A percentile compares a stretch with the other conserved stretches of the same genome.
These are phyloP conservation scores for Danaus plexippus DNA, from an alignment of 1,140 invertebrate species.

Conservation along the genomic window DNA sequence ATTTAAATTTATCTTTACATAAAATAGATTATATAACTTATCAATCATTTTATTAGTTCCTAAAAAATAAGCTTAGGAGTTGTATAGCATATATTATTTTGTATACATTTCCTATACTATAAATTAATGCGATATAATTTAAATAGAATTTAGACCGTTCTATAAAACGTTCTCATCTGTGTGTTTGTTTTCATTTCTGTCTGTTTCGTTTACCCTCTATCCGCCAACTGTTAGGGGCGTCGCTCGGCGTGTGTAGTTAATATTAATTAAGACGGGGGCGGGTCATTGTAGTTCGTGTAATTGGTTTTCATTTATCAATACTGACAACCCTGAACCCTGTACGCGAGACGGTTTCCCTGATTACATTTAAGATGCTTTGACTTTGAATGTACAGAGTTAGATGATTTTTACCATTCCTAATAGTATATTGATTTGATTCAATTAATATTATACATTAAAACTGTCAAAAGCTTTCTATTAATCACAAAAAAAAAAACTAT, in stretches of 20 bases:
- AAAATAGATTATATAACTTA: no score
- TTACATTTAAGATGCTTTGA: constrained; percentile 12
- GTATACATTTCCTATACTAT: no score
- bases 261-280: constrained; percentile 61
- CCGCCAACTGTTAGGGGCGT: constrained; percentile 52
- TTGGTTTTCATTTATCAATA: constrained; percentile 47
- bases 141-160: not conserved
- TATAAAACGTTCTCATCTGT: not conserved
- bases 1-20: no score
- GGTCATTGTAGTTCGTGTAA: constrained; percentile 47
- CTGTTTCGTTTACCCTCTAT: constrained; percentile 46
- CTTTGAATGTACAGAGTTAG: constrained; percentile 1
- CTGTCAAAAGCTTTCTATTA: no score
- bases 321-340: constrained; percentile 24
- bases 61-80: no score
- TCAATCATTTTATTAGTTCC: no score
- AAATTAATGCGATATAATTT: no score
- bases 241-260: constrained; percentile 49
- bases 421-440: no score
- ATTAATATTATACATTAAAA: no score
- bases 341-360: constrained; percentile 12
- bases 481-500: constrained; percentile 28
- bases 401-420: no score
- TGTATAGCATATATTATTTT: no score
- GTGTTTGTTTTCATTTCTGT: constrained; percentile 54